These are phyloP conservation scores for Polyploca ridens DNA, from an alignment of 2,888 invertebrate genomes.

Conservation along the genomic window DNA sequence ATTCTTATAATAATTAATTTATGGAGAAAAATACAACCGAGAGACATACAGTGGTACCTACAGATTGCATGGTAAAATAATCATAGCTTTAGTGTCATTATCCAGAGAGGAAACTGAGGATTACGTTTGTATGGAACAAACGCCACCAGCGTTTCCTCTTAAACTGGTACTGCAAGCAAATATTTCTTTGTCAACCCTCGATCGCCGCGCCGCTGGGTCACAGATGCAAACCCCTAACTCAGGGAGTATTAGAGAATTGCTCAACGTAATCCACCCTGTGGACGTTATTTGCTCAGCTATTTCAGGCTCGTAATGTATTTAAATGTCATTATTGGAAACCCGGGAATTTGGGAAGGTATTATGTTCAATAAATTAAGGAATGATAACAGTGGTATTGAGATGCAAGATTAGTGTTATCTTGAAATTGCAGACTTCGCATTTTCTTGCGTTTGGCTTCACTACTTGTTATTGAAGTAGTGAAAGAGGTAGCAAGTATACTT, in stretches of 20 bases:
- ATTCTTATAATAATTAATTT: too few relatives aligned
- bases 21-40: too few relatives aligned
- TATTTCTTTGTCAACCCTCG: slow-evolving; percentile 14
- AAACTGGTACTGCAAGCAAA: neutral
- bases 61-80: too few relatives aligned
- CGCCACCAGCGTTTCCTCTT: too few relatives aligned
- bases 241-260: slow-evolving; percentile 36
- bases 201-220: slow-evolving; percentile 13
- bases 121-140: too few relatives aligned
- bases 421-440: neutral
- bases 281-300: slow-evolving; percentile 30
- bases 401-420: neutral
- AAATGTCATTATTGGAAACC: slow-evolving; percentile 4
- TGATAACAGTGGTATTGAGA: neutral
- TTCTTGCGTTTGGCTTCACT: neutral
- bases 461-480: neutral
- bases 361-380: neutral
- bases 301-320: slow-evolving; percentile 7
- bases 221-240: slow-evolving; percentile 35
- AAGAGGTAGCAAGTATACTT: neutral
- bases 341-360: neutral
- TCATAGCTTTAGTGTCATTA: too few relatives aligned
- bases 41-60: too few relatives aligned
- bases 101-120: too few relatives aligned
- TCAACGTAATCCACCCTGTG: slow-evolving; percentile 32